Base-by-base conservation (phyloP, 2,888 invertebrate species). In the Tetramorium bicarinatum region DNA sequence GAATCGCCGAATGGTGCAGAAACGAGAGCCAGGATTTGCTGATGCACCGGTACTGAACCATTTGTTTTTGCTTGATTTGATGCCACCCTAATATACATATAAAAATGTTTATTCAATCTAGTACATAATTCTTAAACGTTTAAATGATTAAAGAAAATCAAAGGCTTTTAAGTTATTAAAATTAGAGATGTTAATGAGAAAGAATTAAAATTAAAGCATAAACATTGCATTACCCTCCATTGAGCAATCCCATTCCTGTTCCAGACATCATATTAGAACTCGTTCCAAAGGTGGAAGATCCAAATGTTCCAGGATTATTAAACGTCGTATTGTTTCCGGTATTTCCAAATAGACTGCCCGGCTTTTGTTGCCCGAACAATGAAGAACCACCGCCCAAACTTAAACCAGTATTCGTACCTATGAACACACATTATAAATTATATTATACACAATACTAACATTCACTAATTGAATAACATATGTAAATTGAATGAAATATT, bases 1-100 rank as follows among this genome's bases (percentile, higher is more conserved):
- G 97, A 97, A 93, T 98, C 98, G 0, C 99, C 98, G 93, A 98
- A 99, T 0, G 99, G 99, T 0, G 97, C 96, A 0, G 97, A 97
- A 0, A 97, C 97, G 59, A 98, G 95, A 0, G 97, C 96, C 80
- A 98, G 94, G 38, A 97, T 97, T 93, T 97, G 97, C 87, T 97
- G 97, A 94, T 97, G 97, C 0, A 97, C 95, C 2, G 96, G 95
- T 54, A 95, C 94, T 64, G 93, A 91, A 21, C 92, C 92, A 9
- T 94, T 89, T 61, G 93, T 91, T 18, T 94, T 95, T 75, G 94
- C 95, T 75, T 93, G 93, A 41, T 92, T 94, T 11, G 86, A 87
- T 29, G 91, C 87, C 3, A 92, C 62, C 29, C 94, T 93, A 1
- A 93, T 13, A 49, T 21, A 62, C 4, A 41, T 56, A 44, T 44